These are phyloP conservation scores for Acleris literana DNA, from an alignment of 2,888 invertebrate species.

Conservation along the genomic window DNA sequence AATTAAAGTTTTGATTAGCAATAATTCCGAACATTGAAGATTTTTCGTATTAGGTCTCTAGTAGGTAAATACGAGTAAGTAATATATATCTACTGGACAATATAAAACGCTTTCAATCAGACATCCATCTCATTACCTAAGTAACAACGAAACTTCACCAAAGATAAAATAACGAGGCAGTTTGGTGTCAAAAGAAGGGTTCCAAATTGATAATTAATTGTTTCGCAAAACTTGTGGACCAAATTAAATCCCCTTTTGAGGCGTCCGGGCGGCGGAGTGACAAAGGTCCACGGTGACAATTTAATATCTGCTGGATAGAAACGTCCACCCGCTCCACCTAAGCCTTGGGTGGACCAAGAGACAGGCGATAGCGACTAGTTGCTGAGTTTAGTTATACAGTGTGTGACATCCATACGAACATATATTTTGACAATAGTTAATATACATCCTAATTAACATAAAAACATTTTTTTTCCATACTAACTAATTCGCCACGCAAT, in stretches of 20 bases:
- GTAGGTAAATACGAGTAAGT: too few relatives aligned
- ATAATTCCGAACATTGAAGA: too few relatives aligned
- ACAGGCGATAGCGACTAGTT: background rate
- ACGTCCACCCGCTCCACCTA: conserved; percentile 50
- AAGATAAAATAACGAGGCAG: conserved; percentile 31
- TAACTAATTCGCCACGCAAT: too few relatives aligned
- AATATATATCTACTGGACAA: too few relatives aligned
- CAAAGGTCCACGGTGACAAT: conserved; percentile 77
- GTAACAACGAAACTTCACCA: conserved; percentile 12
- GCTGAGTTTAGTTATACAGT: too few relatives aligned
- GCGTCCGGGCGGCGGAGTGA: conserved; percentile 59
- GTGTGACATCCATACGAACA: too few relatives aligned
- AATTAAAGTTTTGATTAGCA: too few relatives aligned
- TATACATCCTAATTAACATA: too few relatives aligned
- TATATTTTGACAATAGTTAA: too few relatives aligned
- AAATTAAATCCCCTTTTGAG: conserved; percentile 79
- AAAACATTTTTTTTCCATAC: too few relatives aligned
- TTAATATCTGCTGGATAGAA: conserved; percentile 76
- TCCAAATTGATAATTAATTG: conserved; percentile 80
- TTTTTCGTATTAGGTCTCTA: too few relatives aligned
- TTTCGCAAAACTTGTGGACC: conserved; percentile 75
- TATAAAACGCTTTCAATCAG: too few relatives aligned
- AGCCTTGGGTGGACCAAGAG: conserved; percentile 40
- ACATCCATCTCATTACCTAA: background rate
- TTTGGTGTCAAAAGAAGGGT: conserved; percentile 71